Base-by-base conservation (phyloP, 2,888 invertebrate species). In the Apotomis capreana region DNA sequence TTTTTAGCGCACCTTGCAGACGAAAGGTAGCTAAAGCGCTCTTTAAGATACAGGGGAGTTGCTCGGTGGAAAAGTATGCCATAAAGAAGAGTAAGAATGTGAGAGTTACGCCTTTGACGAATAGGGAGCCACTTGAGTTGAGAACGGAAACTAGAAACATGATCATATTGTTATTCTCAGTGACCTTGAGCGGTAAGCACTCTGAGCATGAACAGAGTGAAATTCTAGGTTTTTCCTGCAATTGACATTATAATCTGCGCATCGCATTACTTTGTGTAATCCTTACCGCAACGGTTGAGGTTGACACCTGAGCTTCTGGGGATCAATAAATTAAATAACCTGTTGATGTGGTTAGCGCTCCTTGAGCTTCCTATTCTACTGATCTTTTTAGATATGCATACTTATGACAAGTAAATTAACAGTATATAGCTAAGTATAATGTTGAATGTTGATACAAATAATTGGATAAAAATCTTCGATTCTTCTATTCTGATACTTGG, bases 241-340 rank as follows among this genome's bases (percentile, higher is more conserved):
- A 12, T 9, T 13, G 10, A 37, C 26, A 55, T 46, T 26, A 49
- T 37, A 55, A 52, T 67, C 60, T 63, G 58, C 52, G 72, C 68
- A 63, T 67, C 67, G 49, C 26, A 57, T 67, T 61, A 68, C 67
- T 10, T 26, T 12, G 26, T 72, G 58, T 54, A 72, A 68, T 63
- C 54, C 52, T 57, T 49, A 68, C 57, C 76, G 69, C 68, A 70
- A 69, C 73, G 70, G 60, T 65, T 69, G 76, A 68, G 71, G 75
- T 73, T 74, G 76, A 76, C 60, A 77, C 64, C 62, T 58, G 74
- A 77, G 72, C 75, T 69, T 61, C 65, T 74, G 68, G 74, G 64
- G 77, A 76, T 77, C 75, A 74, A 77, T 77, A 75, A 67, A 74
- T 69, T 70, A 58, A 55, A 46, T 68, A 71, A 69, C 69, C 68